Percentiles rank a stretch among this genome's conserved stretches.
Evolutionary conservation across 2,113 vertebrate species (phyloP).

Genomic region (Aspiorhynchus laticeps): DNA sequence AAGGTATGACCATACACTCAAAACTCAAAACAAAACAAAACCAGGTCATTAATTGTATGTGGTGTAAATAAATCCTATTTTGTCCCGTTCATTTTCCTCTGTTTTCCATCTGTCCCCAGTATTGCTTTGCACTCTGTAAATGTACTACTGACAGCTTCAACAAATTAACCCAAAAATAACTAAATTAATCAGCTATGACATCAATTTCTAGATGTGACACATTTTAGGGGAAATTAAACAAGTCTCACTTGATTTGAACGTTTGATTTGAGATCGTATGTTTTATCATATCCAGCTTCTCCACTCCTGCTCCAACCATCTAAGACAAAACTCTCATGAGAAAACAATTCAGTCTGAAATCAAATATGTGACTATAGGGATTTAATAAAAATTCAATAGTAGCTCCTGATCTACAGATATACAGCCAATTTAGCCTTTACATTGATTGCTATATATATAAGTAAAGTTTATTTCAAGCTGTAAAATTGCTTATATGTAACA

Average conservation of each 20-base stretch:
- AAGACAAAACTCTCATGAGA: neutral
- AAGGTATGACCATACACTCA: neutral
- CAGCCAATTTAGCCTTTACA: neutral
- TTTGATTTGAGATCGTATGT: neutral
- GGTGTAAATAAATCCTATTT: neutral
- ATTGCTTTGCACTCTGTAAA: neutral
- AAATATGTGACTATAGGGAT: neutral
- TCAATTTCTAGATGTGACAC: slow-evolving; percentile 3
- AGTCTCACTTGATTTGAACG: neutral
- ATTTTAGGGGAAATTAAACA: neutral
- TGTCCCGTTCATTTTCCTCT: neutral
- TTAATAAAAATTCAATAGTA: neutral
- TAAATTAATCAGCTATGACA: neutral
- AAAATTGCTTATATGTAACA: neutral
- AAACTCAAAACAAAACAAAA: neutral
- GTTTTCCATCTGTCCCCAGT: neutral
- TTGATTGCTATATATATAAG: neutral
- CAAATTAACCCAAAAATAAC: neutral
- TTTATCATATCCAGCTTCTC: neutral
- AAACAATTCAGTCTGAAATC: neutral
- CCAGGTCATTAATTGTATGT: neutral
- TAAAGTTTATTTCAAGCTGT: neutral
- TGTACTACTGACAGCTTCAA: neutral
- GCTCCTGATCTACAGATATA: neutral
- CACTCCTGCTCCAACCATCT: neutral